Base-by-base conservation (phyloP, 2,888 invertebrate genomes). In the Acrobasis repandana region DNA sequence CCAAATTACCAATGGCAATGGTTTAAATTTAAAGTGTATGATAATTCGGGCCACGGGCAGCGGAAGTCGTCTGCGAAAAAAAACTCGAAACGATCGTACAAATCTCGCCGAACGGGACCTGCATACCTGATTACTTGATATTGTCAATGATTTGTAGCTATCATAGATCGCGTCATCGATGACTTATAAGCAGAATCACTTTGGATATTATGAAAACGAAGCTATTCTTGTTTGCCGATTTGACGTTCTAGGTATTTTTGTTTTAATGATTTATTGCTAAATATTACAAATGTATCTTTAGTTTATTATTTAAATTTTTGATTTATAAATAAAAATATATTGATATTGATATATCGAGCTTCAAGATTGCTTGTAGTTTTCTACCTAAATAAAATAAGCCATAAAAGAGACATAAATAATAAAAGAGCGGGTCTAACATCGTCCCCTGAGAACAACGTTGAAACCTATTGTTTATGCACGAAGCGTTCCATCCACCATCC, bases 21-120 rank as follows among this genome's bases (percentile, higher is more conserved):
- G 36, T 43, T 60, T 52, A 60, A 57, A 54, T 54, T 57, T 43
- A 56, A 54, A 50, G 28, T 15, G 36, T 51, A 62, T 56, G 60
- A 47, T 65, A 63, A 61, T 60, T 63, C 48, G 49, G 58, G 46
- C 59, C 52, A 38, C 63, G 56, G 56, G 58, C 62, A 66, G 56
- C 74, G 74, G 76, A 77, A 77, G 71, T 43, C 38, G 62, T 59
- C 43, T 52, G 70, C 70, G 43, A 71, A 73, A 77, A 75, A 76
- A 69, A 63, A 50, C 51, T 67, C 60, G 67, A 68, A 67, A 63
- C 66, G 60, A 51, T 62, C 71, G 68, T 70, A 69, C 69, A 64
- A 72, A 73, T 69, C 61, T 66, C 65, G 16, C 14, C 46, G 62
- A 74, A 76, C 74, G 69, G 63, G 66, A 67, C 63, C 33, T 52